Base-by-base conservation (phyloP, 1,140 invertebrate genomes). In the Matsumurasca onukii region DNA sequence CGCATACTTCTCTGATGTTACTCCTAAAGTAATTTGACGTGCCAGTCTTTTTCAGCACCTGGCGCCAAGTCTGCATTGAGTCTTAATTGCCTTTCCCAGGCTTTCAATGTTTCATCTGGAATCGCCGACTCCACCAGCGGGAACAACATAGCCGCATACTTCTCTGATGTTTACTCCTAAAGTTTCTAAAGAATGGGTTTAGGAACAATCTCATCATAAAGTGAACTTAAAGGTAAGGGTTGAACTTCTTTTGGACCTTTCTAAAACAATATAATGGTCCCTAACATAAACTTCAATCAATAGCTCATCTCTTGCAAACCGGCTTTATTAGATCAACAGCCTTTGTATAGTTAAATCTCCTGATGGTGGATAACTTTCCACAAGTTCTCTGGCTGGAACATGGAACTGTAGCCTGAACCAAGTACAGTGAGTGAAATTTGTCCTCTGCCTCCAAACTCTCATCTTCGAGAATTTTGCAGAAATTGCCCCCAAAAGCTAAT, bases 81-180 rank as follows among this genome's bases (percentile, higher is more conserved):
- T n/a, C n/a, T n/a, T n/a, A n/a, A n/a, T n/a, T n/a, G n/a, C n/a
- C n/a, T n/a, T n/a, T n/a, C n/a, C n/a, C 39, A 45, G 39, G n/a
- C 39, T 45, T 45, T 45, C 9, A 45, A 45, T 12, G n/a, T 45
- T 12, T 45, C n/a, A 45, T 12, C 39, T 45, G 39, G 39, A 12
- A 45, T 45, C n/a, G 39, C 9, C 9, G 39, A 12, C n/a, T 45
- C 39, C 9, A 45, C 39, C 9, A 45, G 39, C 9, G 39, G 39
- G n/a, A 45, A 45, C n/a, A 45, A 45, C 39, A 45, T 45, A 45
- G 39, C 39, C 9, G 39, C 39, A 45, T 45, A 45, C n/a, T 45
- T 45, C n/a, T 45, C 39, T n/a, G 9, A 12, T 12, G 39, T 45
- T 45, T 12, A 9, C 9, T n/a, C 39, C n/a, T 12, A 45, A 45